Base-by-base conservation (phyloP, 2,888 invertebrate species). In the Torymus auratus region DNA sequence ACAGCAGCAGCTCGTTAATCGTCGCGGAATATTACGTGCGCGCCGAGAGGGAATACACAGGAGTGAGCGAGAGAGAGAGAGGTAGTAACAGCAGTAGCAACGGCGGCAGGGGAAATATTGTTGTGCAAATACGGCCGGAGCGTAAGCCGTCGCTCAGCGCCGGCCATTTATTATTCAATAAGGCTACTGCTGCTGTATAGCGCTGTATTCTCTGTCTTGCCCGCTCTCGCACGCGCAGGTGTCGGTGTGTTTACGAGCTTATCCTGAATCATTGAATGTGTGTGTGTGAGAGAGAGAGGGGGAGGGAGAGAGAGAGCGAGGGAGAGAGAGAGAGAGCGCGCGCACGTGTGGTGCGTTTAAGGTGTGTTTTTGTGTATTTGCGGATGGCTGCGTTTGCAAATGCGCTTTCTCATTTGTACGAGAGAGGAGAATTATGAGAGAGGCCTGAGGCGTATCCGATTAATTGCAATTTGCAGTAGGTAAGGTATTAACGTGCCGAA, bases 121-220 rank as follows among this genome's bases (percentile, higher is more conserved):
- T 87, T 85, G 86, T 80, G 86, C 85, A 85, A 88, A 86, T 85
- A 88, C 84, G 84, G 83, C 82, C 84, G 85, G 84, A 81, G 82
- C 79, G 70, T 82, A 83, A 81, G 83, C 77, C 80, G 78, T 78
- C 82, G 81, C 78, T 83, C 75, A 74, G 56, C 78, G 70, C 67
- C 53, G 50, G 70, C 85, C 83, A 85, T 87, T 86, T 87, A 87
- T 87, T 88, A 87, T 87, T 87, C 85, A 87, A 85, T 85, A 85
- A 85, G 82, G 83, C 85, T 85, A 5, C 82, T 72, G 74, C 58
- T n/a, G 28, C 17, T 64, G 28, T 58, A 15, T 62, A 10, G 23
- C n/a, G 7, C 64, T 64, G 68, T 80, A 13, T 55, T n/a, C 23
- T 64, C 14, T 41, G n/a, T 23, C 58, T 72, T 41, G 41, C 7